phyloP scores from a whole-genome alignment of 2,113 vertebrate genomes.

The Crocuta crocuta region DNA sequence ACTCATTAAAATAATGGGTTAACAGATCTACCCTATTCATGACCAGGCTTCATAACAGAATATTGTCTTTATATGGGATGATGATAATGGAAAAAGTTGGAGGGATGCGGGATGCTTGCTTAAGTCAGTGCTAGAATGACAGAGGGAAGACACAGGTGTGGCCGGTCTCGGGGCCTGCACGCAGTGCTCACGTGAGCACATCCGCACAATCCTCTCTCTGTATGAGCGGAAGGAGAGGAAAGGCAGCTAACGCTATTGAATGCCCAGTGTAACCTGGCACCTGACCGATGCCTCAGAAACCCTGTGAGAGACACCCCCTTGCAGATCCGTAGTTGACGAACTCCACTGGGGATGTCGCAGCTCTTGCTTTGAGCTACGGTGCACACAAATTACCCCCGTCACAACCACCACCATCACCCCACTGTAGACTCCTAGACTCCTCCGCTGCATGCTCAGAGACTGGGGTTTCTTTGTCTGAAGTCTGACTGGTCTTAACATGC shows the following conservation, averaged over 20 bases:
- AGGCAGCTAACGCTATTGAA: background rate
- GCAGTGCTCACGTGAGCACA: rapidly evolving
- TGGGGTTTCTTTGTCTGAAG: background rate
- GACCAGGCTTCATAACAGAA: background rate
- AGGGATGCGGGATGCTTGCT: background rate
- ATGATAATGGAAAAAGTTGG: background rate
- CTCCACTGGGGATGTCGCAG: rapidly evolving
- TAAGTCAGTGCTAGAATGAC: too few relatives aligned
- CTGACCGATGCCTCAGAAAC: background rate
- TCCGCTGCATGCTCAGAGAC: background rate
- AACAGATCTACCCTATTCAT: background rate
- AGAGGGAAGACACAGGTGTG: background rate
- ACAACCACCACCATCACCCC: rapidly evolving
- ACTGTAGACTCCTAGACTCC: too few relatives aligned
- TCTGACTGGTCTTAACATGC: background rate
- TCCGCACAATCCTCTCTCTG: background rate
- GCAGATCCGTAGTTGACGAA: background rate
- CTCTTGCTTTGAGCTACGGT: too few relatives aligned
- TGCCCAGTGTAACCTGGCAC: background rate
- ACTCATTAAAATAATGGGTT: background rate
- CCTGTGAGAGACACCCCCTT: background rate
- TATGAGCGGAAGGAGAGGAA: background rate
- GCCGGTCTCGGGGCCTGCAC: background rate
- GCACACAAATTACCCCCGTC: background rate
- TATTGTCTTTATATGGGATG: background rate